These are phyloP conservation scores for Octodonta nipae DNA, from an alignment of 2,888 invertebrate genomes.

Conservation along the genomic window DNA sequence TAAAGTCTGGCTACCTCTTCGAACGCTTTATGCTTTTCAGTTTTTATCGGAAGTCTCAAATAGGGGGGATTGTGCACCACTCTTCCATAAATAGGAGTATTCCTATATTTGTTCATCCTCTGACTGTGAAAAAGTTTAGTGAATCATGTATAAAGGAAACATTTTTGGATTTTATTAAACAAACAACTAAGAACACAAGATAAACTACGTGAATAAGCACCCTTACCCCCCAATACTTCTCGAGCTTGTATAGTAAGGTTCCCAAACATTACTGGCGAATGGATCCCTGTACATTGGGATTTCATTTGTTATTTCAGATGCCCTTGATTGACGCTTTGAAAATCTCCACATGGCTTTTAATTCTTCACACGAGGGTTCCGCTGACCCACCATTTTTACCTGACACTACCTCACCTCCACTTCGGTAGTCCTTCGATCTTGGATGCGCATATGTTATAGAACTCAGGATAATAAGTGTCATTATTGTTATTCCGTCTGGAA, in stretches of 20 bases:
- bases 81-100: constrained; percentile 53
- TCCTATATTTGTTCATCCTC: constrained; percentile 32
- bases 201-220: background rate
- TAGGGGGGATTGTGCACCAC: constrained; percentile 54
- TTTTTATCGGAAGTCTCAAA: constrained; percentile 29
- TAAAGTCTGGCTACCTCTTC: constrained; percentile 42
- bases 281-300: constrained; percentile 72
- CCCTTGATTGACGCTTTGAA: constrained; percentile 75
- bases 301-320: constrained; percentile 77
- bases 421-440: constrained; percentile 25
- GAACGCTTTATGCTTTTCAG: constrained; percentile 38
- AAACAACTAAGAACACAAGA: background rate
- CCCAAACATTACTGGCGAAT: constrained; percentile 70
- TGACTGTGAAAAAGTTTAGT: constrained; percentile 24
- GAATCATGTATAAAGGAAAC: no score
- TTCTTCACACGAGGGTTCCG: constrained; percentile 74
- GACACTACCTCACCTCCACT: constrained; percentile 26
- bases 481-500: no score
- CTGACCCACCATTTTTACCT: constrained; percentile 36
- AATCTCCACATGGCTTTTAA: constrained; percentile 85
- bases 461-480: no score
- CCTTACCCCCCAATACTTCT: constrained; percentile 45
- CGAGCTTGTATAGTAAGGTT: constrained; percentile 42
- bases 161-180: constrained; percentile 1
- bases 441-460: no score